Conservation (phyloP, 2,113 vertebrate species). For the Corythornis madagascariensis region DNA sequence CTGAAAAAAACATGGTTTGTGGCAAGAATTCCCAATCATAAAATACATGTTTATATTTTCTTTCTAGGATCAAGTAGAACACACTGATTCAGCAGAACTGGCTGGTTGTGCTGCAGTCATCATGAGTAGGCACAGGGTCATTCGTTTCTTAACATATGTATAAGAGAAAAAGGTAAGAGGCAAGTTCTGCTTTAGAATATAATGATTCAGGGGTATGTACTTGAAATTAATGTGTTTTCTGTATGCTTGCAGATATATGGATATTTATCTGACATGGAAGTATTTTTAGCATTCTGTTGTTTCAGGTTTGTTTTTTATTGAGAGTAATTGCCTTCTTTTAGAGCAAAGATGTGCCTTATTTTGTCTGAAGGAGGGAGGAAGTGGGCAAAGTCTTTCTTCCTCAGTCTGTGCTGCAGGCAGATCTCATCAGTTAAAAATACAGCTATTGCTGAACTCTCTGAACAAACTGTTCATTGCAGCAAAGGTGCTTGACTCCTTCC, state of each 20-base stretch:
- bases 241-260: neutral
- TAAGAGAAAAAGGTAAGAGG: constrained; percentile 76
- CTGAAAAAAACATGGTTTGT: constrained; percentile 41
- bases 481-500: constrained; percentile 1
- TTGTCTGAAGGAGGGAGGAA: neutral
- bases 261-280: neutral
- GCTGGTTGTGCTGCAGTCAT: constrained; percentile 61
- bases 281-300: neutral
- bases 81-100: constrained; percentile 69
- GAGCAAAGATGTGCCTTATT: neutral
- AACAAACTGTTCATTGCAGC: constrained; percentile 8
- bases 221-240: neutral
- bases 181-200: constrained; percentile 5
- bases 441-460: constrained; percentile 30
- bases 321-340: neutral
- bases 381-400: neutral
- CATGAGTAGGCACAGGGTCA: constrained; percentile 75
- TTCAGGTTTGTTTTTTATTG: neutral
- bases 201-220: neutral
- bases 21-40: constrained; percentile 47
- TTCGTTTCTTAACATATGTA: constrained; percentile 58
- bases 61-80: constrained; percentile 70
- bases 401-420: neutral
- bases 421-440: constrained; percentile 24
- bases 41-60: constrained; percentile 62